Percentiles rank a stretch among this genome's conserved stretches.
These are phyloP conservation scores for Phortica variegata DNA, from an alignment of 1,140 invertebrate species.

Conservation along the genomic window DNA sequence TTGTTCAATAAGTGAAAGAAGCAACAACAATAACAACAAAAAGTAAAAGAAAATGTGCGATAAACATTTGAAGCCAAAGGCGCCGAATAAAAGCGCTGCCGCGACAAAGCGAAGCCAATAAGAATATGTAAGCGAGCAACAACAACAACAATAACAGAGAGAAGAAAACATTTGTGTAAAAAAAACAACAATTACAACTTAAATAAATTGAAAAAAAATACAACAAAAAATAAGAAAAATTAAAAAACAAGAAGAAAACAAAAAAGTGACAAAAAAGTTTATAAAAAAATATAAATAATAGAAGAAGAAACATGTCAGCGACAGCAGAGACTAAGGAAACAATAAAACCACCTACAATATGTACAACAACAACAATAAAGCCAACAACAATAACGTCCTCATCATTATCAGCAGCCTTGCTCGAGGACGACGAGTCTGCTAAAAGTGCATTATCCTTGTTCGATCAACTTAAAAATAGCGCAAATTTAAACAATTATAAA, in stretches of 20 bases:
- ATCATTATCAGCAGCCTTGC: conserved; percentile 11
- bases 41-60: conserved; percentile 7
- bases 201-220: conserved; percentile 14
- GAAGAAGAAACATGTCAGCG: conserved; percentile 32
- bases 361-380: conserved; percentile 6
- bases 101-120: conserved; percentile 15
- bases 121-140: conserved; percentile 15
- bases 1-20: conserved; percentile 11
- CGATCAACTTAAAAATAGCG: conserved; percentile 55
- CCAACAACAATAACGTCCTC: conserved; percentile 6
- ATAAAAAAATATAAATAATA: conserved; percentile 5
- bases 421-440: too few species aligned
- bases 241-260: conserved; percentile 10
- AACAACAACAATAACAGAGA: conserved; percentile 8
- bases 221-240: conserved; percentile 8
- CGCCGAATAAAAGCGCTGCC: conserved; percentile 12
- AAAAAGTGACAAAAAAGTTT: conserved; percentile 7
- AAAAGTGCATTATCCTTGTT: conserved; percentile 46
- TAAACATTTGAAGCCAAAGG: conserved; percentile 9
- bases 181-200: conserved; percentile 16
- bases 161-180: conserved; percentile 14
- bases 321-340: conserved; percentile 30
- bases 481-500: conserved; percentile 43
- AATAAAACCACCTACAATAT: conserved; percentile 5
- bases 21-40: conserved; percentile 6